Conservation (phyloP, 1,140 invertebrate genomes). For the Magallana angulata region DNA sequence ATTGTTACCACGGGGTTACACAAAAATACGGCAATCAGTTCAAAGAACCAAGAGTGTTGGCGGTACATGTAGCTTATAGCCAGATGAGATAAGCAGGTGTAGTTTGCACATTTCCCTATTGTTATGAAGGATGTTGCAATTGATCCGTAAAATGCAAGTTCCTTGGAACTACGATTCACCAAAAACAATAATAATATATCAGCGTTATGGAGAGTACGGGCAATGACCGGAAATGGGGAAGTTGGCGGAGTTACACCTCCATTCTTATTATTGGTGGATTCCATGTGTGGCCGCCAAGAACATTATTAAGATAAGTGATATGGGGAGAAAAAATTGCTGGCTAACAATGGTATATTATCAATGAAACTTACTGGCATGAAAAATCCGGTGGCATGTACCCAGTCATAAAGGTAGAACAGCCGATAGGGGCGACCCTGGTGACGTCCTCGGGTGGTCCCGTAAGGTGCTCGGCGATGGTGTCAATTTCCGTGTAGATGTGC, state of each 20-base stretch:
- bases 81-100: not conserved
- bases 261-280: not conserved
- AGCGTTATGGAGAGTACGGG: not conserved
- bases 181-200: not conserved
- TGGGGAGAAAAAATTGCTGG: not conserved
- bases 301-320: not conserved
- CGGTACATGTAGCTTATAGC: too few species aligned
- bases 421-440: slow-evolving; percentile 12
- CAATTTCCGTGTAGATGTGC: slow-evolving; percentile 34
- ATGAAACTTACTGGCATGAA: slow-evolving; percentile 19
- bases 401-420: slow-evolving; percentile 18
- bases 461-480: not conserved
- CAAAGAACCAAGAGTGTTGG: too few species aligned
- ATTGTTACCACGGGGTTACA: too few species aligned
- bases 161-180: not conserved
- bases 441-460: not conserved
- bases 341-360: not conserved
- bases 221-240: not conserved
- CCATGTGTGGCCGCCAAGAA: not conserved
- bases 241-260: not conserved
- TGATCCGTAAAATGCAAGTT: slow-evolving; percentile 28
- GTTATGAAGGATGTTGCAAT: slow-evolving; percentile 17
- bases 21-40: too few species aligned
- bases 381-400: not conserved
- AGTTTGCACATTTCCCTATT: slow-evolving; percentile 13